Evolutionary conservation across 2,797 vertebrate genomes (phyloP), one percentile per base, ranked within the genome.

Genomic region (Lerista edwardsae): DNA sequence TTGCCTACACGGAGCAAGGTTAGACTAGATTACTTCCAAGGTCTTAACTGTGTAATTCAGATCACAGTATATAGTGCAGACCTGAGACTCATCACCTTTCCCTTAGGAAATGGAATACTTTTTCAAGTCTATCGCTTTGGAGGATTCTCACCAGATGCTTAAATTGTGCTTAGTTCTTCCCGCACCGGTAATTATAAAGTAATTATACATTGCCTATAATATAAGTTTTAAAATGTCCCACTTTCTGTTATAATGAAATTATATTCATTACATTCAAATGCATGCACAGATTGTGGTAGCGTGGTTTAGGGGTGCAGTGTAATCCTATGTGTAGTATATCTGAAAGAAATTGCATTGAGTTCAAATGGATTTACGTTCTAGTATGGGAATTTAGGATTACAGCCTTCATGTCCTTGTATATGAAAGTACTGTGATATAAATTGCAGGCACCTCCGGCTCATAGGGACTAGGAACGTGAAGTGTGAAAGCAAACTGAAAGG

Each of bases 321-420:
- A 27, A 39, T 29, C 36, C 23, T 27, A 27, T 0, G 0, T 0
- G 0, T 31, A 9, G 12, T 67, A 67, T 0, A 27, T 36, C 2
- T 34, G 47, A 88, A 47, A 55, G 44, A 39, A 41, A 4, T 10
- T 34, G 9, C 2, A 4, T 34, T 83, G 65, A 2, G 82, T 84
- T 68, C 39, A 6, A 1, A 2, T 25, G 8, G 82, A n/a, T 1
- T 59, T 55, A 36, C 36, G 44, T 25, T 44, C 39, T 44, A 12
- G 19, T 34, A 29, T n/a, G 17, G 25, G 25, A 29, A 23, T 12
- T 75, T 74, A 82, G 61, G 69, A 51, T 36, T 29, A 17, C 39
- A 51, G 23, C 23, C 21, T 75, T 64, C 11, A 31, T 19, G 2
- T 64, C 41, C 2, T 59, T 31, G 39, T 27, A 8, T 59, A 57